These are phyloP conservation scores for Sternotherus odoratus DNA, from an alignment of 2,797 vertebrate genomes.

Conservation along the genomic window DNA sequence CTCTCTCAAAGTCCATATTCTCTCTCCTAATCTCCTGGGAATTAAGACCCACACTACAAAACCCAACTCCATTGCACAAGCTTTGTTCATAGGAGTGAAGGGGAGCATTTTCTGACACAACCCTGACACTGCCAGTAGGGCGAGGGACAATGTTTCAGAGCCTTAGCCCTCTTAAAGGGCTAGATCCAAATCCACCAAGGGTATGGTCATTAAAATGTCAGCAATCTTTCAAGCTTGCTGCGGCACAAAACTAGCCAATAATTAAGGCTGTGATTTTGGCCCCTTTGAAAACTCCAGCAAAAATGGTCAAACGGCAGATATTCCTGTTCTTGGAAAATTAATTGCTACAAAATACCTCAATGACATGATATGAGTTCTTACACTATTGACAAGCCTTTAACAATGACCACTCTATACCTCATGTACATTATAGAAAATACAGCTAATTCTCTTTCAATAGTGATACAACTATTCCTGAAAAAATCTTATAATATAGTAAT, in stretches of 20 bases:
- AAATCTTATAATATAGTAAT: neutral
- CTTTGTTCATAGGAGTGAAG: neutral
- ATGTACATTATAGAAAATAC: neutral
- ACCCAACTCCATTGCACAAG: rapidly evolving
- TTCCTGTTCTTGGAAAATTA: neutral
- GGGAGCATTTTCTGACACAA: neutral
- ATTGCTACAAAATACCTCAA: neutral
- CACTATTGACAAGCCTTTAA: neutral
- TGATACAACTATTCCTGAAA: neutral
- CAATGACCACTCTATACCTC: neutral
- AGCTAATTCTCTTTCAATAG: neutral
- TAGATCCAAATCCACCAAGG: neutral
- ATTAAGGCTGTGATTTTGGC: neutral
- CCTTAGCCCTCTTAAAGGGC: neutral
- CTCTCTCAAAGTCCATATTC: neutral
- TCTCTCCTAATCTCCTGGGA: rapidly evolving
- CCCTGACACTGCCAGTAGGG: neutral
- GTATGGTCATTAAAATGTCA: neutral
- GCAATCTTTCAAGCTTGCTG: neutral
- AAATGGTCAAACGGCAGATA: neutral
- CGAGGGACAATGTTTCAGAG: neutral
- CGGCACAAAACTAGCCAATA: neutral
- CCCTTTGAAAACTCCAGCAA: neutral
- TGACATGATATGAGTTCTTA: neutral
- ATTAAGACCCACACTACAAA: neutral